Percentiles rank a stretch among this genome's conserved stretches.
Conservation (phyloP, 23 tunicate genomes). For the Ciona savignyi region DNA sequence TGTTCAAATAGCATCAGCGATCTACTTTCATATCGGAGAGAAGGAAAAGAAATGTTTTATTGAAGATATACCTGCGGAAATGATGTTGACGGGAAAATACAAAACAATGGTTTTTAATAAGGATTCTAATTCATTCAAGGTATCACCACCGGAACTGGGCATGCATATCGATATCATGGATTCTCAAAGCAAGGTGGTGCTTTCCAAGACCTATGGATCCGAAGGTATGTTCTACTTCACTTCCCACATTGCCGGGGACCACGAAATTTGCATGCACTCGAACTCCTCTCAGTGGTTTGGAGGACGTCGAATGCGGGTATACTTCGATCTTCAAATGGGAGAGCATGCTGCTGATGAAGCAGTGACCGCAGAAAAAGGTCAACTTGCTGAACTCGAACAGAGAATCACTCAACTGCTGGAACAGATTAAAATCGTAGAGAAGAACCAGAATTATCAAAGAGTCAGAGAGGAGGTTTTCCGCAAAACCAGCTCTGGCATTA, state of each 20-base stretch:
- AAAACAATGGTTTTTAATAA: constrained; percentile 78
- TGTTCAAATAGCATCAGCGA: too few relatives aligned
- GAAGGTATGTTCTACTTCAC: too few relatives aligned
- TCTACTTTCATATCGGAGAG: too few relatives aligned
- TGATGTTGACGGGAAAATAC: constrained; percentile 77
- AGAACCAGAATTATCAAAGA: constrained; percentile 91
- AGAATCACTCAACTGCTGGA: constrained; percentile 85
- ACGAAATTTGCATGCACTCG: constrained; percentile 79
- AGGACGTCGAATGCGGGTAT: constrained; percentile 80
- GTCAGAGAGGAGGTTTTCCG: too few relatives aligned
- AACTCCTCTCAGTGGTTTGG: constrained; percentile 92
- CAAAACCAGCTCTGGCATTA: too few relatives aligned
- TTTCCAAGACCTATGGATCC: constrained; percentile 74
- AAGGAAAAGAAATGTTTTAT: constrained; percentile 93
- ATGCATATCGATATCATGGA: constrained; percentile 93
- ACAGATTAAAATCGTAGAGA: constrained; percentile 83
- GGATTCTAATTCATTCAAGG: constrained; percentile 37
- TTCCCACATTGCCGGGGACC: constrained; percentile 87
- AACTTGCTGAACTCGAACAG: constrained; percentile 73
- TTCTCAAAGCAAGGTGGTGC: constrained; percentile 41
- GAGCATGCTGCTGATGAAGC: constrained; percentile 66
- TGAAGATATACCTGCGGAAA: constrained; percentile 91
- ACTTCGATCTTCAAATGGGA: constrained; percentile 80
- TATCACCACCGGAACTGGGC: constrained; percentile 91
- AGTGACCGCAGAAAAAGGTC: constrained; percentile 81